These are phyloP conservation scores for Spilosoma lubricipeda DNA, from an alignment of 2,888 invertebrate genomes.

Conservation along the genomic window DNA sequence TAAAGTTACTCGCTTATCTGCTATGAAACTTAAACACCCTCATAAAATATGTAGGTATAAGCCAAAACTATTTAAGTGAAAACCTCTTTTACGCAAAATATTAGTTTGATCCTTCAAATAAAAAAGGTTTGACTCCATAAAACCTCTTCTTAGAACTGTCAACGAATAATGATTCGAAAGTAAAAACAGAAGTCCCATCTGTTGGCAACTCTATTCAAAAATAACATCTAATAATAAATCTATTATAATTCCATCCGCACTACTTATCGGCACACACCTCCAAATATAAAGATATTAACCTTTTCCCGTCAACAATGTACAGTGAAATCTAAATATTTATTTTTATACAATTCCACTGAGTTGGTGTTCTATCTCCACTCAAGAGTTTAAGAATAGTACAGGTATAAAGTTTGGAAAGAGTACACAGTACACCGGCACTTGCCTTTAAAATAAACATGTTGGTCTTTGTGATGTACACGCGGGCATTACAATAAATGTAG, in stretches of 20 bases:
- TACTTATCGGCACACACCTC: conserved; percentile 41
- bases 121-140: conserved; percentile 4
- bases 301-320: conserved; percentile 76
- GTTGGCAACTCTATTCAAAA: conserved; percentile 29
- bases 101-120: conserved; percentile 5
- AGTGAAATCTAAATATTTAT: conserved; percentile 78
- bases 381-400: conserved; percentile 63
- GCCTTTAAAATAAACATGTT: conserved; percentile 66
- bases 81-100: background rate
- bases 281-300: conserved; percentile 80
- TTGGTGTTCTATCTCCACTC: conserved; percentile 31
- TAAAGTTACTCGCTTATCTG: conserved; percentile 15
- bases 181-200: conserved; percentile 15
- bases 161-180: conserved; percentile 5
- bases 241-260: conserved; percentile 66
- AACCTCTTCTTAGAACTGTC: background rate
- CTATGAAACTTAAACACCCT: conserved; percentile 11
- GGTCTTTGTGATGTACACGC: conserved; percentile 74
- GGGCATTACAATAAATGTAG: conserved; percentile 79
- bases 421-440: conserved; percentile 60
- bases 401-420: conserved; percentile 54
- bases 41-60: conserved; percentile 13
- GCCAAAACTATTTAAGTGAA: conserved; percentile 10
- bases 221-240: conserved; percentile 45
- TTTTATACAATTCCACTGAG: conserved; percentile 67